Conservation (phyloP, 2,797 vertebrate genomes). For the Platyrinchus mystaceus region DNA sequence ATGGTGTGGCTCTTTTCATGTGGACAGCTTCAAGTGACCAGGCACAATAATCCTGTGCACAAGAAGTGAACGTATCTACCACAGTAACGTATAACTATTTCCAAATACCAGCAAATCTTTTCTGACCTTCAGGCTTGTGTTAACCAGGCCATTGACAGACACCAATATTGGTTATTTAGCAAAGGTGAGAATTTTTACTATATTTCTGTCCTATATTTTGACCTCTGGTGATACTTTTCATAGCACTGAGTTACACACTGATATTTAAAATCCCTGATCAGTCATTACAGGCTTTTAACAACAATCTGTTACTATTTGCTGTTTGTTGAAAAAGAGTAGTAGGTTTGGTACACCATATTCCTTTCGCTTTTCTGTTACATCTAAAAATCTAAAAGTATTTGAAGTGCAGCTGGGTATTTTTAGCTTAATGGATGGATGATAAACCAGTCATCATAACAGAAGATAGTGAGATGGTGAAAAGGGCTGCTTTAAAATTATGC, state of each 20-base stretch:
- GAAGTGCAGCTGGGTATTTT: background rate
- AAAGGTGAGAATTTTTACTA: background rate
- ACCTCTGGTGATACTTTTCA: background rate
- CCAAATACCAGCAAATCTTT: background rate
- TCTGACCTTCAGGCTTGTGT: background rate
- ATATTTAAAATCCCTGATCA: background rate
- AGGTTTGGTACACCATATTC: background rate
- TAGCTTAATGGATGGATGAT: background rate
- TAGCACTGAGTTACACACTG: background rate
- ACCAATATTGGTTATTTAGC: background rate
- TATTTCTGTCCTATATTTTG: background rate
- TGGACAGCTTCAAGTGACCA: background rate
- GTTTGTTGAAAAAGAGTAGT: background rate
- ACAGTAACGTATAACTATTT: background rate
- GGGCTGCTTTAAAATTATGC: background rate
- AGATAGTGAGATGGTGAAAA: background rate
- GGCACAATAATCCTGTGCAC: background rate
- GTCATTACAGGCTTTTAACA: background rate
- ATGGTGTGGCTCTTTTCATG: background rate
- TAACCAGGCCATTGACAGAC: background rate
- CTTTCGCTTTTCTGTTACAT: background rate
- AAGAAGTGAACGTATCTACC: background rate
- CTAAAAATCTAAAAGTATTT: background rate
- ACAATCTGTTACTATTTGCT: background rate
- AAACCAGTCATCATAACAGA: background rate